Evolutionary conservation across 2,888 invertebrate species (phyloP).

Genomic region (Strigamia transsilvanica): DNA sequence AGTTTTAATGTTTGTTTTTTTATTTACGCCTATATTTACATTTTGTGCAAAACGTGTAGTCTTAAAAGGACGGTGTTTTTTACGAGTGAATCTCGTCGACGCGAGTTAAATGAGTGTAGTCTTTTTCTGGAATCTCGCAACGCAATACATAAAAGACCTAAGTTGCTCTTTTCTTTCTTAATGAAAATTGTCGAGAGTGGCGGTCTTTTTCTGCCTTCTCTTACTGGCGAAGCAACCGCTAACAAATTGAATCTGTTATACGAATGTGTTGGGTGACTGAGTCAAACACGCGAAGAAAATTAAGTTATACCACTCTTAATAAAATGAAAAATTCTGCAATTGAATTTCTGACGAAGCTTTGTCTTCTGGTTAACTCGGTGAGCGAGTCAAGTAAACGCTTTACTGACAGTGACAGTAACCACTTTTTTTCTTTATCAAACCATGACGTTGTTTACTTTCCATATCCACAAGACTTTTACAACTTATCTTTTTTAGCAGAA

Average conservation of each 20-base stretch:
- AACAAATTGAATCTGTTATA: conserved; percentile 47
- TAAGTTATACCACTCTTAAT: conserved; percentile 36
- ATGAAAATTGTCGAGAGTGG: conserved; percentile 46
- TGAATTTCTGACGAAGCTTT: conserved; percentile 22
- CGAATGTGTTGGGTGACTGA: conserved; percentile 36
- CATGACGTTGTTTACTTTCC: background rate
- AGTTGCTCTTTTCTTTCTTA: conserved; percentile 40
- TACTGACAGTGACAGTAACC: conserved; percentile 3
- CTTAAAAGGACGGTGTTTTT: conserved; percentile 27
- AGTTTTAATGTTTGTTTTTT: conserved; percentile 11
- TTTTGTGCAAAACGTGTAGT: conserved; percentile 6
- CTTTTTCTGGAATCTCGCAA: conserved; percentile 5
- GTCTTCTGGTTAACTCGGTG: conserved; percentile 15
- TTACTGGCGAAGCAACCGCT: conserved; percentile 39
- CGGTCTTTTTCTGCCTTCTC: conserved; percentile 21
- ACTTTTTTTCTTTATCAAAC: background rate
- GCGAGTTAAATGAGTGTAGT: background rate
- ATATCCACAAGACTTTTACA: background rate
- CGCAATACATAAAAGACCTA: conserved; percentile 42
- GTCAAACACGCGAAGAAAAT: conserved; percentile 48
- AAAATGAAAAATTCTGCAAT: conserved; percentile 40
- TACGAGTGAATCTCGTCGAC: conserved; percentile 21
- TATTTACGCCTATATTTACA: conserved; percentile 26
- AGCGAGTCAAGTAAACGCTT: background rate
- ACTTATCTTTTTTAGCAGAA: background rate